Conservation (phyloP, 2,113 vertebrate species). For the Brienomyrus longianalis region DNA sequence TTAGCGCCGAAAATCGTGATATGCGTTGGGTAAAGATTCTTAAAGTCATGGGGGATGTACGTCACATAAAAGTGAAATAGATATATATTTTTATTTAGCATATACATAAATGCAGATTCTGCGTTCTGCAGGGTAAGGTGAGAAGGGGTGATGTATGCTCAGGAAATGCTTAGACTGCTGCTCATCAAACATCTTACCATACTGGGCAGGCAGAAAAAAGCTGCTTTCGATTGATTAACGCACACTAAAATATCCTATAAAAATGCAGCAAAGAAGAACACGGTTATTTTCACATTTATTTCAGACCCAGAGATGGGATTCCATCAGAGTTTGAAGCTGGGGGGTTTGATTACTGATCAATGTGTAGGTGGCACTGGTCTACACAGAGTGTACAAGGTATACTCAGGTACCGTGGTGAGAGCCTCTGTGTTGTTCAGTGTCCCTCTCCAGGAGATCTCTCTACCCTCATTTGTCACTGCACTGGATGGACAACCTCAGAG, state of each 20-base stretch:
- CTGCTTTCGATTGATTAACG: conserved; percentile 1
- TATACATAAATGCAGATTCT: conserved; percentile 41
- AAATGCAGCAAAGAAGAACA: background rate
- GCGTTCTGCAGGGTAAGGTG: conserved; percentile 46
- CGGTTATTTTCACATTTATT: background rate
- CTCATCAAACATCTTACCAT: conserved; percentile 56
- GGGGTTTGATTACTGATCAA: background rate
- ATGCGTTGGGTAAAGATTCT: background rate
- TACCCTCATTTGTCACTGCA: background rate
- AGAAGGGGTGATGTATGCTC: conserved; percentile 51
- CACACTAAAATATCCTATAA: conserved; percentile 21
- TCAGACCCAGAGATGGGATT: background rate
- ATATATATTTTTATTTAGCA: background rate
- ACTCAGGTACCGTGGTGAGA: background rate
- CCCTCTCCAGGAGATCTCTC: background rate
- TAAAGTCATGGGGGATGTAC: background rate
- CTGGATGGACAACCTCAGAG: background rate
- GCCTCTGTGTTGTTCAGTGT: background rate
- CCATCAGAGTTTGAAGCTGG: background rate
- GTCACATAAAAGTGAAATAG: background rate
- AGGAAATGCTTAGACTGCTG: conserved; percentile 62
- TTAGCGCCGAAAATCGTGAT: background rate
- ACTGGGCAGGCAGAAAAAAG: conserved; percentile 45
- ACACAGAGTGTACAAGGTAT: background rate
- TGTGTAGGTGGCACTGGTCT: background rate